A percentile compares a stretch with the other conserved stretches of the same genome.
These are phyloP conservation scores for Phodopus roborovskii DNA, from an alignment of 2,113 vertebrate species.

Conservation along the genomic window DNA sequence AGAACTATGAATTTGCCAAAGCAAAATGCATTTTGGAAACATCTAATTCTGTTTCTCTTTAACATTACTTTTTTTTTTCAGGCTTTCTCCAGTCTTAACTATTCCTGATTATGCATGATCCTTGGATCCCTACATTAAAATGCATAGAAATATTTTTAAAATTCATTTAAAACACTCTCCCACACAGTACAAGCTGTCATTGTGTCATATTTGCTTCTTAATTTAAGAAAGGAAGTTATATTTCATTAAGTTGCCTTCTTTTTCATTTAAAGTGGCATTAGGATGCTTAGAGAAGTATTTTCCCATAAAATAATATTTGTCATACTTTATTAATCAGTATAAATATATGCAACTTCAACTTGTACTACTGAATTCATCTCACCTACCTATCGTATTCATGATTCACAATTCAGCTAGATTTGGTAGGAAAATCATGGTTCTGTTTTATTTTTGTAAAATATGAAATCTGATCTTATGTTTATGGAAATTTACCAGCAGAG, in stretches of 20 bases:
- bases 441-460: conserved; percentile 49
- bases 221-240: conserved; percentile 74
- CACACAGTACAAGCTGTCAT: conserved; percentile 75
- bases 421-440: conserved; percentile 12
- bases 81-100: conserved; percentile 63
- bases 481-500: conserved; percentile 62
- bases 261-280: conserved; percentile 48
- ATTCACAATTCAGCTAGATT: conserved; percentile 52
- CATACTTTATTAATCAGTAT: conserved; percentile 36
- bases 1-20: conserved; percentile 51
- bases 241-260: conserved; percentile 58
- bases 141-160: conserved; percentile 76
- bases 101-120: conserved; percentile 72
- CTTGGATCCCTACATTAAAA: conserved; percentile 69
- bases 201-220: conserved; percentile 78
- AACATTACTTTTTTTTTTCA: conserved; percentile 53
- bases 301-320: conserved; percentile 43
- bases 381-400: conserved; percentile 10
- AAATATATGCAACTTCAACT: conserved; percentile 33
- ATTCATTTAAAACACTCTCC: conserved; percentile 79
- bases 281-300: conserved; percentile 29
- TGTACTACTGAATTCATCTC: conserved; percentile 51
- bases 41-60: conserved; percentile 70
- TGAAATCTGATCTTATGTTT: conserved; percentile 32
- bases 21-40: conserved; percentile 63